A percentile compares a stretch with the other conserved stretches of the same genome.
Conservation (phyloP, 2,888 invertebrate genomes). For the Thecophora atra region DNA sequence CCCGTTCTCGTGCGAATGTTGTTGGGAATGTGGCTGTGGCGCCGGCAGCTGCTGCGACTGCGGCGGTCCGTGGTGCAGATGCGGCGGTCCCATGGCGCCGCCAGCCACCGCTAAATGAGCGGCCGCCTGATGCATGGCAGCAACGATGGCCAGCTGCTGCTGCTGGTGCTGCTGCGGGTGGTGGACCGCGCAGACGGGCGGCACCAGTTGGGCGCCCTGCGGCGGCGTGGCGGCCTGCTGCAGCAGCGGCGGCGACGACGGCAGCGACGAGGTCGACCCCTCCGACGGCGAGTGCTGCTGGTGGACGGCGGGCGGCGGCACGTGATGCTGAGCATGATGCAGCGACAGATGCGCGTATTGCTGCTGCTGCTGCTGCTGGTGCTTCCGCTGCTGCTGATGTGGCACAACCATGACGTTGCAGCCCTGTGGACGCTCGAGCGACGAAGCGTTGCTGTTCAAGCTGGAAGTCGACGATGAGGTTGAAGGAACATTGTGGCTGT, state of each 20-base stretch:
- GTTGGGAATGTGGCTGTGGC: slow-evolving; percentile 42
- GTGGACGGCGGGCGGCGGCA: slow-evolving; percentile 43
- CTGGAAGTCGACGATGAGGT: slow-evolving; percentile 46
- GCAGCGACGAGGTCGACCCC: slow-evolving; percentile 56
- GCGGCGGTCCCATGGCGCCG: slow-evolving; percentile 41
- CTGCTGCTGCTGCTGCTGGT: slow-evolving; percentile 47
- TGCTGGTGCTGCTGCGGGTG: slow-evolving; percentile 60
- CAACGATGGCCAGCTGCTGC: slow-evolving; percentile 61
- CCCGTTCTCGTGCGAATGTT: slow-evolving; percentile 52
- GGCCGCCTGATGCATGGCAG: slow-evolving; percentile 60
- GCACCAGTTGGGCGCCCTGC: slow-evolving; percentile 60
- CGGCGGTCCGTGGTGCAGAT: slow-evolving; percentile 42
- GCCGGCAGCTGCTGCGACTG: slow-evolving; percentile 44
- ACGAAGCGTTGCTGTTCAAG: slow-evolving; percentile 49
- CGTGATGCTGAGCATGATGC: slow-evolving; percentile 45
- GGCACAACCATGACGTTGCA: slow-evolving; percentile 55
- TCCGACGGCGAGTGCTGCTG: slow-evolving; percentile 60
- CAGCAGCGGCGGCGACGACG: slow-evolving; percentile 61
- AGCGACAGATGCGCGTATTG: slow-evolving; percentile 39
- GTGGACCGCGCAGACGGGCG: slow-evolving; percentile 59
- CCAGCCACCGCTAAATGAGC: slow-evolving; percentile 46
- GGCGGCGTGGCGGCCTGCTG: slow-evolving; percentile 58
- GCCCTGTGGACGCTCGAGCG: slow-evolving; percentile 42
- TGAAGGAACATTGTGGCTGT: slow-evolving; percentile 43
- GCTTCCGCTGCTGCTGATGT: slow-evolving; percentile 51